Base-by-base conservation (phyloP, 2,797 vertebrate genomes). In the Onychomys arenicola region DNA sequence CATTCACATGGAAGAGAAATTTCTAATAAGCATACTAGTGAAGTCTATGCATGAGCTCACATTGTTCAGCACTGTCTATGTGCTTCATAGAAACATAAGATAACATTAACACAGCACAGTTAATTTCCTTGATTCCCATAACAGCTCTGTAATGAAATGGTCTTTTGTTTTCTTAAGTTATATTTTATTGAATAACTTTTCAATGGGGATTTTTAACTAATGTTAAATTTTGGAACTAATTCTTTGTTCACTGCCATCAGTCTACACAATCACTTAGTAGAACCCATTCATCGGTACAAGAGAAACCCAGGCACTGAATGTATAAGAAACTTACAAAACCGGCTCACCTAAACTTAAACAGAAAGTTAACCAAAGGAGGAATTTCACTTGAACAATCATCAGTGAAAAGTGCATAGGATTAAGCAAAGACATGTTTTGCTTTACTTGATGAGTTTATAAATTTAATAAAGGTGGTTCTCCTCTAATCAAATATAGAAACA, bases 191-290 rank as follows among this genome's bases (percentile, higher is more conserved):
- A 95, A 67, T 86, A 91, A 32, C 37, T 21, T 93, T 90, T 46
- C 61, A 90, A 16, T 69, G 63, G 55, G 73, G 2, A 91, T 92
- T 90, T 83, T 87, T 63, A 95, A 90, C 40, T 89, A 83, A 92
- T 87, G 63, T n/a, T 97, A 90, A 96, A 95, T 67, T 94, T 90
- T 29, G 78, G 81, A 90, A 90, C 21, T 52, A 94, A 92, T 95
- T 96, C 23, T 93, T 69, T 87, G 76, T 95, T n/a, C n/a, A 84
- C 11, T 88, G 23, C 5, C 49, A 43, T 94, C 57, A 6, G 88
- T 61, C 80, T 29, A 78, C 92, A 85, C 75, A 75, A 86, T 95
- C 71, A 93, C 88, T 91, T 95, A 90, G 63, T 34, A 88, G 84
- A 97, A 90, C 27, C 34, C 85, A 82, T 73, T 92, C 89, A 93